Percentiles rank a stretch among this genome's conserved stretches.
Conservation (phyloP, 1,140 invertebrate species). For the Meloidogyne chitwoodi region DNA sequence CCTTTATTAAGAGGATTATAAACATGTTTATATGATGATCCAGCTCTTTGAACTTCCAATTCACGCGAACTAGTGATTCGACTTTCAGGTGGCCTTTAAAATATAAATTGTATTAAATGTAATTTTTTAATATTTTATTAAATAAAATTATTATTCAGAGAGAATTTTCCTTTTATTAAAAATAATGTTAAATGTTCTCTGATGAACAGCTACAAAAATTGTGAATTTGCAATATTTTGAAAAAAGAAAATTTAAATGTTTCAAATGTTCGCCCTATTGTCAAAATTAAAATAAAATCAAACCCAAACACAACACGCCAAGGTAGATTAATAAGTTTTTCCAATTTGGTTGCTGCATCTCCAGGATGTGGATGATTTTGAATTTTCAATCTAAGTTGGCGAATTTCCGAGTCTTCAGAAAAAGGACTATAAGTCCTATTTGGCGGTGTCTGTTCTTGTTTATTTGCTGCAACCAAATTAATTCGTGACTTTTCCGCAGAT, state of each 20-base stretch:
- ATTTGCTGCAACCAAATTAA: not conserved
- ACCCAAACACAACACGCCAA: not conserved
- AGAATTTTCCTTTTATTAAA: too few species aligned
- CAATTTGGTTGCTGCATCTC: not conserved
- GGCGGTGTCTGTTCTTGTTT: not conserved
- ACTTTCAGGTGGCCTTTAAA: not conserved
- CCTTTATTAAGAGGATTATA: not conserved
- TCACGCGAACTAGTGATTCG: not conserved
- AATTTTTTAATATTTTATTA: too few species aligned
- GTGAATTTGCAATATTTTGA: too few species aligned
- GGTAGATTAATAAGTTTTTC: not conserved
- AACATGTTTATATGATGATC: not conserved
- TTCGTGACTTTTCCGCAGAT: not conserved
- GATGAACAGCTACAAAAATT: too few species aligned
- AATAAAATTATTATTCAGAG: too few species aligned
- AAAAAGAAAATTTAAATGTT: too few species aligned
- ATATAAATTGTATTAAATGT: too few species aligned
- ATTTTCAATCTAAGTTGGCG: not conserved
- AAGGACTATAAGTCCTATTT: not conserved
- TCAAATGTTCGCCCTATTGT: too few species aligned
- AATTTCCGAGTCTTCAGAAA: not conserved
- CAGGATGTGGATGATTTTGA: not conserved
- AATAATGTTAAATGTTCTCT: too few species aligned
- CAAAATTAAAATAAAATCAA: not conserved
- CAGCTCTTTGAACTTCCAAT: constrained; percentile 6